Conservation (phyloP, 2,888 invertebrate species). For the Pseudococcus viburni region DNA sequence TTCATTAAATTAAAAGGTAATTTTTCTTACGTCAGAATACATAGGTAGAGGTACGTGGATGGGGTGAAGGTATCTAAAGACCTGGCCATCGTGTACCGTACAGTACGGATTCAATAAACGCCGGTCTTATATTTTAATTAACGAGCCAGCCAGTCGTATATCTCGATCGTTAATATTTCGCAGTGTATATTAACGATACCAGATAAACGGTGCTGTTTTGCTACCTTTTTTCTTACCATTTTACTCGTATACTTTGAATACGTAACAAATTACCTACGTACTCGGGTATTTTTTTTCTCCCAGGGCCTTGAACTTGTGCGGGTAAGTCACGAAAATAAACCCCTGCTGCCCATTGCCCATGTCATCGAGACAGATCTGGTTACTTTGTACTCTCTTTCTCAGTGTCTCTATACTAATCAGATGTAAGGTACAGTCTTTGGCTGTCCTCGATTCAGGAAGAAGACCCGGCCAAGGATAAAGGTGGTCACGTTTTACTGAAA, state of each 20-base stretch:
- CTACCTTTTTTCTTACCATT: background rate
- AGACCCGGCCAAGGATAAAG: slow-evolving; percentile 32
- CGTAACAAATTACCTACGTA: background rate
- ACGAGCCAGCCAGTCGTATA: background rate
- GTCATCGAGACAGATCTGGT: background rate
- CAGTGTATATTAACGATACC: background rate
- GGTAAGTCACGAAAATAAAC: slow-evolving; percentile 25
- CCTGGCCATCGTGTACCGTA: background rate
- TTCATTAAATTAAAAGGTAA: slow-evolving; percentile 42
- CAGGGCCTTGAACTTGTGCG: slow-evolving; percentile 34
- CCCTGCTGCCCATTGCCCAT: slow-evolving; percentile 1
- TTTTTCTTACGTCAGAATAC: slow-evolving; percentile 3
- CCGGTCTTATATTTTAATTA: slow-evolving; percentile 14
- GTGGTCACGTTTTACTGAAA: slow-evolving; percentile 16
- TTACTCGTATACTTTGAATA: background rate
- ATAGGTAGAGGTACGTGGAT: background rate
- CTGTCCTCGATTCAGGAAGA: slow-evolving; percentile 47
- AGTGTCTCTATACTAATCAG: background rate
- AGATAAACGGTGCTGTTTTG: background rate
- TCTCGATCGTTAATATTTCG: slow-evolving; percentile 16
- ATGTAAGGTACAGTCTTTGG: background rate
- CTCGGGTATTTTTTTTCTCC: background rate
- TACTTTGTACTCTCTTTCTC: background rate
- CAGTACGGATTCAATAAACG: background rate
- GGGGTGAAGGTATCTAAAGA: background rate